Evolutionary conservation across 2,797 vertebrate species (phyloP).

Genomic region (Tolypeutes matacus): DNA sequence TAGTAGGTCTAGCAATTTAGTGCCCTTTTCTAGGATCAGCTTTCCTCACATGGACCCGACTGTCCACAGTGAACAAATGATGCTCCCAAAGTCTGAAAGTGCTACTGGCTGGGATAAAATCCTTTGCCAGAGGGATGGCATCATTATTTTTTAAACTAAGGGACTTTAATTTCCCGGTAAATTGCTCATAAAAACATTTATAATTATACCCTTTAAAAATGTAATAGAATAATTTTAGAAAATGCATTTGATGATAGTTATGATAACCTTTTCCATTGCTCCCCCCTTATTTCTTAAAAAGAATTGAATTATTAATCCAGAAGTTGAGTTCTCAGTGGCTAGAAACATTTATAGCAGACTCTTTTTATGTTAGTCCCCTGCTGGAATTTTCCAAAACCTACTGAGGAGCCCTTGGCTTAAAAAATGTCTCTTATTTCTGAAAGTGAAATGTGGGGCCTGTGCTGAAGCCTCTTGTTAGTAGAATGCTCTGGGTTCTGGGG

Average conservation of each 20-base stretch:
- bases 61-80: slow-evolving; percentile 7
- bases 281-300: slow-evolving; percentile 70
- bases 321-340: slow-evolving; percentile 59
- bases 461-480: background rate
- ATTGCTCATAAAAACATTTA: slow-evolving; percentile 83
- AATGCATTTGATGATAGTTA: slow-evolving; percentile 76
- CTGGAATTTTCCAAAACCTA: slow-evolving; percentile 73
- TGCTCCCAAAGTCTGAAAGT: slow-evolving; percentile 60
- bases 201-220: slow-evolving; percentile 83
- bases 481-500: no score
- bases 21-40: slow-evolving; percentile 9
- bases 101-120: slow-evolving; percentile 65
- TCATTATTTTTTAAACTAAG: slow-evolving; percentile 74
- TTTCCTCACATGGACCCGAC: background rate
- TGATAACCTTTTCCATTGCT: slow-evolving; percentile 73
- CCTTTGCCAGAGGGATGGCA: slow-evolving; percentile 61
- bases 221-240: slow-evolving; percentile 81
- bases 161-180: slow-evolving; percentile 82
- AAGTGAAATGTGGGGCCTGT: background rate
- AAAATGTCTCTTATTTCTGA: slow-evolving; percentile 24
- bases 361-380: slow-evolving; percentile 65
- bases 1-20: background rate
- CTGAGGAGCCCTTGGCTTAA: background rate
- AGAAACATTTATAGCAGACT: slow-evolving; percentile 53
- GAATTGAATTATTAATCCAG: slow-evolving; percentile 80